phyloP scores from a whole-genome alignment of 1,140 invertebrate species.

The Diorhabda elongata region DNA sequence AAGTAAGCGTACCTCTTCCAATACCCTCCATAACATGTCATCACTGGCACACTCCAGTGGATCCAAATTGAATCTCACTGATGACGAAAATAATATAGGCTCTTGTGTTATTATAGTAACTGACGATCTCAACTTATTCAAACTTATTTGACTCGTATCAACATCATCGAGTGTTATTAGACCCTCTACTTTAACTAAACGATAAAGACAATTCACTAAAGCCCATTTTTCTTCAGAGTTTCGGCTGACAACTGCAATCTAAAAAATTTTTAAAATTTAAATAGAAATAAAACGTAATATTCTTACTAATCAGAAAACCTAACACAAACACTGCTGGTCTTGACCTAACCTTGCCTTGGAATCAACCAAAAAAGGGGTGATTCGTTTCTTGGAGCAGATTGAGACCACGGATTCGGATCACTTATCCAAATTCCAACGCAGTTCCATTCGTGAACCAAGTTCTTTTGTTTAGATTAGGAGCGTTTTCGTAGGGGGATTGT shows the following conservation, averaged over 20 bases:
- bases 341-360: background rate
- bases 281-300: background rate
- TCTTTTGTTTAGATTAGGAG: conserved; percentile 52
- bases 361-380: background rate
- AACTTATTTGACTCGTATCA: conserved; percentile 55
- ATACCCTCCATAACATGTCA: conserved; percentile 59
- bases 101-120: conserved; percentile 49
- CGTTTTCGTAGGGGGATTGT: background rate
- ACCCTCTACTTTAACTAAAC: conserved; percentile 54
- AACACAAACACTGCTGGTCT: background rate
- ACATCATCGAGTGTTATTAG: conserved; percentile 60
- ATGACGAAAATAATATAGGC: conserved; percentile 28
- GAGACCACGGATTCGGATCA: background rate
- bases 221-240: conserved; percentile 72
- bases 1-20: conserved; percentile 51
- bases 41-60: conserved; percentile 71
- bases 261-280: background rate
- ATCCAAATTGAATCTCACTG: conserved; percentile 68
- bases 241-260: conserved; percentile 12
- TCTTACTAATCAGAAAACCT: background rate
- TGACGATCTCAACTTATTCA: conserved; percentile 58
- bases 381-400: background rate
- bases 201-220: conserved; percentile 66
- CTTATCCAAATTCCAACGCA: background rate
- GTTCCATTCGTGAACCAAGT: conserved; percentile 65